Evolutionary conservation across 2,888 invertebrate species (phyloP).

Genomic region (Lasius platythorax): DNA sequence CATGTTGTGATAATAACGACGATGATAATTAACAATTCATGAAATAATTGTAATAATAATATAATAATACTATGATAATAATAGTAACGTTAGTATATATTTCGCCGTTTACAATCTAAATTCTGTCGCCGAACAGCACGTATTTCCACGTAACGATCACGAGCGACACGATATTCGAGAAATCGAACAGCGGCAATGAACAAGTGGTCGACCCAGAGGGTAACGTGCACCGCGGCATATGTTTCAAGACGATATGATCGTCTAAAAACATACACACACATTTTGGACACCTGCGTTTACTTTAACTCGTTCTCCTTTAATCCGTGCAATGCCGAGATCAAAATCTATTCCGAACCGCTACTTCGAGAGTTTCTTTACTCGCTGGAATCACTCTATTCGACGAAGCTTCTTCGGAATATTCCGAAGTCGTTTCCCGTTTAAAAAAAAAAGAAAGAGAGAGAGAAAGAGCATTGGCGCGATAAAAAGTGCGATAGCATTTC

Average conservation of each 20-base stretch:
- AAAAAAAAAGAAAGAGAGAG: background rate
- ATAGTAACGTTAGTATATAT: background rate
- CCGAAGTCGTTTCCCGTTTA: background rate
- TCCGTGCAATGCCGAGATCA: too few relatives aligned
- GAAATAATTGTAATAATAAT: background rate
- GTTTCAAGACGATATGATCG: constrained; percentile 54
- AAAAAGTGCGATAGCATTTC: background rate
- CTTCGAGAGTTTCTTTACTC: background rate
- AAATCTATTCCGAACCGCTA: background rate
- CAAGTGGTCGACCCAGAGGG: constrained; percentile 64
- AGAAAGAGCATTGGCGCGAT: background rate
- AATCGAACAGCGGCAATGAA: constrained; percentile 60
- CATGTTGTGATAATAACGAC: background rate
- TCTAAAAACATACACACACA: background rate
- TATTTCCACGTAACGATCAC: background rate
- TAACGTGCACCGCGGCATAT: constrained; percentile 60
- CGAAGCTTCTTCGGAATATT: background rate
- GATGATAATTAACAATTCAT: background rate
- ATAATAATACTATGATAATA: background rate
- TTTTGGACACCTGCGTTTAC: background rate
- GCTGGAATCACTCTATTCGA: background rate
- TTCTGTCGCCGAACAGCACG: background rate
- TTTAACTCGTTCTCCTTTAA: constrained; percentile 21
- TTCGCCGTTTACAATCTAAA: background rate
- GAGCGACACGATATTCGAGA: background rate